Base-by-base conservation (phyloP, 2,888 invertebrate genomes). In the Lasioglossum malachurum region DNA sequence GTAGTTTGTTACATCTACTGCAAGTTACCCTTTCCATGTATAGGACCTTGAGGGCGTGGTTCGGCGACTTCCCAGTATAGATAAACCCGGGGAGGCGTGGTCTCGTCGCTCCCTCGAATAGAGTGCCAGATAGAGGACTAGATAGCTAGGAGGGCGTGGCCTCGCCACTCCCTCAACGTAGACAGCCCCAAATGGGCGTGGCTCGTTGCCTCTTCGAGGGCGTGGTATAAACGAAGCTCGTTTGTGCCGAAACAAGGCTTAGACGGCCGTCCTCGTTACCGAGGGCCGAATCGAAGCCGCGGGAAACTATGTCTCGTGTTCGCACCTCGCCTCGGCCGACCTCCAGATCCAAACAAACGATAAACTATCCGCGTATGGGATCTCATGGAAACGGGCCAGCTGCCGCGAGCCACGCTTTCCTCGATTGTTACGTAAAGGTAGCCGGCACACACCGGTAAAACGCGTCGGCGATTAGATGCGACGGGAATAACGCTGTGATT, bases 231-330 rank as follows among this genome's bases (percentile, higher is more conserved):
- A 27, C 14, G 16, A 5, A 27, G 60, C 16, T 27, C 14, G 27
- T 1, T 27, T 27, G 27, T 27, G 16, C 27, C 27, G 16, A 60
- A 60, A 60, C 16, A 16, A 14, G 60, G 60, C 60, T 16, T 8
- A 19, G 67, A 38, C 82, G 77, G 84, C 78, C 74, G 83, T 75
- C 83, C 88, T 78, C 73, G 88, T 85, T 89, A 87, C 74, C 41
- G 8, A 27, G 79, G 84, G 44, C 67, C 86, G 76, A 85, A 85
- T 84, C 64, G 46, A 72, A 75, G 16, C 31, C 82, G 53, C 76
- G 38, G 57, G 80, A 80, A 78, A 81, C 44, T 64, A 57, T 69
- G 77, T 46, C 88, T 75, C 72, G 53, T 12, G 31, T 64, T 81
- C 23, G 46, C 38, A 64, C 78, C 69, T 69, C 60, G 38, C 8